Evolutionary conservation across 2,888 invertebrate species (phyloP).

Genomic region (Heliconius ethilla): DNA sequence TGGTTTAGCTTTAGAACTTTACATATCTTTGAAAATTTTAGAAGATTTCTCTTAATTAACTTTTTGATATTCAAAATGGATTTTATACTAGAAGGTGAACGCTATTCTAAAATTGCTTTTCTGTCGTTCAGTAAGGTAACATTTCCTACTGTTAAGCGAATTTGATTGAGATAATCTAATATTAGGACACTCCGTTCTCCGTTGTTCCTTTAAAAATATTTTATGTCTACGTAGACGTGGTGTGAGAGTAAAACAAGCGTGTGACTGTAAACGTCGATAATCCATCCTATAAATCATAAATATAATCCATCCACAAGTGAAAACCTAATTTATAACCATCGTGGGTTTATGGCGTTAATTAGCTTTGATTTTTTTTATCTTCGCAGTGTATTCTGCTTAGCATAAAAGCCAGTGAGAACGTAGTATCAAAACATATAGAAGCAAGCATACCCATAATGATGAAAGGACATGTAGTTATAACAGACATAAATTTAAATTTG

Average conservation of each 20-base stretch:
- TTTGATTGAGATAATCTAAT: neutral
- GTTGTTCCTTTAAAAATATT: neutral
- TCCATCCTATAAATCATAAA: too few relatives aligned
- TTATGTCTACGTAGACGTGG: neutral
- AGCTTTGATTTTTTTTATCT: too few relatives aligned
- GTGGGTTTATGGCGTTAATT: too few relatives aligned
- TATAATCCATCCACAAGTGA: too few relatives aligned
- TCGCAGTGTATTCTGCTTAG: too few relatives aligned
- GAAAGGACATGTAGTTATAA: neutral
- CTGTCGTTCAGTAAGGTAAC: neutral
- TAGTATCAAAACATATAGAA: too few relatives aligned
- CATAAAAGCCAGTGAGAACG: too few relatives aligned
- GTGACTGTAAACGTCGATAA: too few relatives aligned
- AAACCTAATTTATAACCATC: too few relatives aligned
- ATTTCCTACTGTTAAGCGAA: neutral
- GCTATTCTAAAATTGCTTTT: neutral
- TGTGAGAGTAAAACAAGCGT: too few relatives aligned
- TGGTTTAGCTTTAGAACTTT: conserved; percentile 7
- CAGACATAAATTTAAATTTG: neutral
- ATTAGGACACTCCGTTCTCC: neutral
- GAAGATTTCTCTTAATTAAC: conserved; percentile 17
- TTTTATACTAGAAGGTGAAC: neutral
- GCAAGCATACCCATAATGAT: too few relatives aligned
- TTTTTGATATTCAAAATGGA: neutral
- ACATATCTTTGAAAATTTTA: conserved; percentile 13